Conservation (phyloP, 2,888 invertebrate genomes). For the Tetrapedia diversipes region DNA sequence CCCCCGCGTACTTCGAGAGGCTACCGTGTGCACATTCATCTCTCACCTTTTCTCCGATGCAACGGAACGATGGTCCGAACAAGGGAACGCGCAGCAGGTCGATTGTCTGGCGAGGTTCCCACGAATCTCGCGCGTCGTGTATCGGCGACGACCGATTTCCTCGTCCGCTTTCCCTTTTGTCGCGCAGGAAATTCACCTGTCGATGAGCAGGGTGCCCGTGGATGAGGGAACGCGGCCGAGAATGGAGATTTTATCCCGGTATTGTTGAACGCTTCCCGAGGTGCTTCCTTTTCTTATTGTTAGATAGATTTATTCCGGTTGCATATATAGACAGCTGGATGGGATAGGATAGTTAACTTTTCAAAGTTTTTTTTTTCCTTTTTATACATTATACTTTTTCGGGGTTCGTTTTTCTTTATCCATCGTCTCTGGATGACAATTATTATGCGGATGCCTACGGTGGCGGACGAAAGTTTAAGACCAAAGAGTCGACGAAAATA, state of each 20-base stretch:
- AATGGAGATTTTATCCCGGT: neutral
- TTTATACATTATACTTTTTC: too few relatives aligned
- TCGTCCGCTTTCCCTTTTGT: constrained; percentile 25
- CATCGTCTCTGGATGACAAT: too few relatives aligned
- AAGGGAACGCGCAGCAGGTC: constrained; percentile 30
- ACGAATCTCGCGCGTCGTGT: constrained; percentile 5
- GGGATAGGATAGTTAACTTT: too few relatives aligned
- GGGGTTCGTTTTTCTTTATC: too few relatives aligned
- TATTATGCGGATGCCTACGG: too few relatives aligned
- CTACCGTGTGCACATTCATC: too few relatives aligned
- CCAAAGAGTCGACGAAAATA: too few relatives aligned
- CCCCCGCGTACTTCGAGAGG: too few relatives aligned
- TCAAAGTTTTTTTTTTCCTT: too few relatives aligned
- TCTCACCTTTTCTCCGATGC: constrained; percentile 48
- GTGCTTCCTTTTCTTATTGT: neutral
- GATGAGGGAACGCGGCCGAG: neutral
- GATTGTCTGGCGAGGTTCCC: constrained; percentile 39
- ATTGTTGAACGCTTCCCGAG: neutral
- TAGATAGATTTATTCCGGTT: neutral
- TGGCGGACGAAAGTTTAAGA: too few relatives aligned
- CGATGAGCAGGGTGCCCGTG: neutral
- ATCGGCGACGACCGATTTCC: constrained; percentile 35
- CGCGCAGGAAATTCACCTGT: constrained; percentile 31
- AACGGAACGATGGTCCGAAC: constrained; percentile 55
- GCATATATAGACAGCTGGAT: too few relatives aligned